Percentiles rank a stretch among this genome's conserved stretches.
These are phyloP conservation scores for Cremastobaeus sp. DNA, from an alignment of 2,888 invertebrate species.

Conservation along the genomic window DNA sequence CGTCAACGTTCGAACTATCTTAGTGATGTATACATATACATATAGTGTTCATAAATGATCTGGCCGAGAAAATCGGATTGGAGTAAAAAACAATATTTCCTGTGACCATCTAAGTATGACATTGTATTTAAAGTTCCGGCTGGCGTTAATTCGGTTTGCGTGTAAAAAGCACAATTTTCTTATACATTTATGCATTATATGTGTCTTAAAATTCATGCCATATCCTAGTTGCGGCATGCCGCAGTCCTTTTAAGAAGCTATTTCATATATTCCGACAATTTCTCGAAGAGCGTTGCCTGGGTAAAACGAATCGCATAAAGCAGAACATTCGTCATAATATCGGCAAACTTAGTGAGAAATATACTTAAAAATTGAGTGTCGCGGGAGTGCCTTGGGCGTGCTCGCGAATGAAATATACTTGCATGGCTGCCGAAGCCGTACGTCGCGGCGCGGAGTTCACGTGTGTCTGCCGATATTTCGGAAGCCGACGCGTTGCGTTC, in stretches of 20 bases:
- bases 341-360: slow-evolving; percentile 47
- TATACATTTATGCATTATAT: slow-evolving; percentile 52
- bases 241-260: slow-evolving; percentile 40
- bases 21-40: no score
- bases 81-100: slow-evolving; percentile 1
- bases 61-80: no score
- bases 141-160: slow-evolving; percentile 40
- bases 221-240: slow-evolving; percentile 39
- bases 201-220: slow-evolving; percentile 50
- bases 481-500: slow-evolving; percentile 24
- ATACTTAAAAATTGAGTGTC: slow-evolving; percentile 40
- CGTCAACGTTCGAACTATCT: no score
- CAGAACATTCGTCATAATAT: slow-evolving; percentile 50
- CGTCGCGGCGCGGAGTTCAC: slow-evolving; percentile 5
- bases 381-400: slow-evolving; percentile 1
- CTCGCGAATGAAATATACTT: slow-evolving; percentile 37
- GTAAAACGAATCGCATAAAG: slow-evolving; percentile 35
- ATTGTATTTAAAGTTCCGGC: slow-evolving; percentile 18
- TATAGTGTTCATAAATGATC: no score
- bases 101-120: no score
- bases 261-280: slow-evolving; percentile 40
- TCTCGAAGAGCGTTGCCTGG: slow-evolving; percentile 14
- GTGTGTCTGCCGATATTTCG: slow-evolving; percentile 42
- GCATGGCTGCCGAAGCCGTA: slow-evolving; percentile 29
- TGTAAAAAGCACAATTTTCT: slow-evolving; percentile 42